These are phyloP conservation scores for Coregonus clupeaformis DNA, from an alignment of 2,113 vertebrate species.

Conservation along the genomic window DNA sequence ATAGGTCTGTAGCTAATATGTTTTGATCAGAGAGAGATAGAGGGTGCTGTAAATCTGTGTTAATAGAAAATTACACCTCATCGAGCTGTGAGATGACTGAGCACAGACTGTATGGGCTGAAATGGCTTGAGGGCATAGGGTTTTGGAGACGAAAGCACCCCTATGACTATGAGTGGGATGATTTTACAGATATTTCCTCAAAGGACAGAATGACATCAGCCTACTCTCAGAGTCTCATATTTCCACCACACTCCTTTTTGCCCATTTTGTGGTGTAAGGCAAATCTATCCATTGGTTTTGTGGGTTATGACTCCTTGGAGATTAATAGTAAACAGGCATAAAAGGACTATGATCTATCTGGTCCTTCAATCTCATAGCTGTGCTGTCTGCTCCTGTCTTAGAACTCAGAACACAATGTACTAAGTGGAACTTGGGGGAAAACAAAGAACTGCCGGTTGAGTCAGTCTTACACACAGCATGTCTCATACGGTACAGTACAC, in stretches of 20 bases:
- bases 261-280: slow-evolving; percentile 45
- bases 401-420: slow-evolving; percentile 11
- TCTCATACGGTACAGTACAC: background rate
- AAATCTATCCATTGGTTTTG: slow-evolving; percentile 32
- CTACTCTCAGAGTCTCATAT: slow-evolving; percentile 27
- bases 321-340: slow-evolving; percentile 37
- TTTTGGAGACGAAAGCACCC: background rate
- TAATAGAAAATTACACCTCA: slow-evolving; percentile 42
- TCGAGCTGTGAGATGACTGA: slow-evolving; percentile 48
- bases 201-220: no score
- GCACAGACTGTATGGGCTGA: slow-evolving; percentile 23
- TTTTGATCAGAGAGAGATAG: slow-evolving; percentile 24
- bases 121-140: background rate
- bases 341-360: slow-evolving; percentile 42
- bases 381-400: slow-evolving; percentile 21
- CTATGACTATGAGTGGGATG: slow-evolving; percentile 4
- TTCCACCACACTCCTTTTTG: slow-evolving; percentile 29
- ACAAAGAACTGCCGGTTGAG: no score
- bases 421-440: background rate
- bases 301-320: slow-evolving; percentile 25
- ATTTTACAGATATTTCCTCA: slow-evolving; percentile 6
- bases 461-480: no score
- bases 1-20: slow-evolving; percentile 18
- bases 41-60: slow-evolving; percentile 21
- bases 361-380: slow-evolving; percentile 13